phyloP scores from a whole-genome alignment of 2,888 invertebrate species.

The Diaperis boleti region DNA sequence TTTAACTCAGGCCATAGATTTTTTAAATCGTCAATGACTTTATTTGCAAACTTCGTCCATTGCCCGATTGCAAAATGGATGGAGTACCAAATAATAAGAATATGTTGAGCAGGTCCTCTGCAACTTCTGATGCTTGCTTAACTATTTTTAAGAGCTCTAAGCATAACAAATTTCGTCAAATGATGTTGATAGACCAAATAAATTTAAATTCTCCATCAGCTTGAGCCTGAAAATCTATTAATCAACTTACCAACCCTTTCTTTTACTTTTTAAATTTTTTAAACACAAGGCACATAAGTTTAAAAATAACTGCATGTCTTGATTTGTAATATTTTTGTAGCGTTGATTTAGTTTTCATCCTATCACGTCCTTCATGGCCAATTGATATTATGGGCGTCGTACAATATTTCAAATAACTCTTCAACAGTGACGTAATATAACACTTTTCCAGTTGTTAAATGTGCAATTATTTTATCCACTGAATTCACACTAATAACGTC shows the following conservation, averaged over 20 bases:
- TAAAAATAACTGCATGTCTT: not conserved
- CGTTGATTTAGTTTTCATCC: not conserved
- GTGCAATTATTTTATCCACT: not conserved
- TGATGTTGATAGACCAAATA: not conserved
- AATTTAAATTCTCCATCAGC: not conserved
- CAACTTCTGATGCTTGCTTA: not conserved
- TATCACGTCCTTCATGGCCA: not conserved
- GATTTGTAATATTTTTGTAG: not conserved
- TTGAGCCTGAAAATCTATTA: not conserved
- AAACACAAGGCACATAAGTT: not conserved
- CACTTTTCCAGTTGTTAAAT: not conserved
- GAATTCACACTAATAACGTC: no score
- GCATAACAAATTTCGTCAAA: conserved; percentile 60
- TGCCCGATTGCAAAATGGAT: not conserved
- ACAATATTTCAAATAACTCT: conserved; percentile 2
- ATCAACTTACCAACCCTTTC: not conserved
- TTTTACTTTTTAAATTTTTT: not conserved
- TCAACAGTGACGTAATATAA: conserved; percentile 1
- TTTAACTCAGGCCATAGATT: not conserved
- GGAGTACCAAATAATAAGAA: not conserved
- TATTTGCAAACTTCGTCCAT: not conserved
- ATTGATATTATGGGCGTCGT: conserved; percentile 1
- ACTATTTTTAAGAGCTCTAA: conserved; percentile 58
- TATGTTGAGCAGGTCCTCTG: not conserved
- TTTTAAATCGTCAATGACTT: not conserved